A percentile compares a stretch with the other conserved stretches of the same genome.
These are phyloP conservation scores for Solen grandis DNA, from an alignment of 1,140 invertebrate species.

Conservation along the genomic window DNA sequence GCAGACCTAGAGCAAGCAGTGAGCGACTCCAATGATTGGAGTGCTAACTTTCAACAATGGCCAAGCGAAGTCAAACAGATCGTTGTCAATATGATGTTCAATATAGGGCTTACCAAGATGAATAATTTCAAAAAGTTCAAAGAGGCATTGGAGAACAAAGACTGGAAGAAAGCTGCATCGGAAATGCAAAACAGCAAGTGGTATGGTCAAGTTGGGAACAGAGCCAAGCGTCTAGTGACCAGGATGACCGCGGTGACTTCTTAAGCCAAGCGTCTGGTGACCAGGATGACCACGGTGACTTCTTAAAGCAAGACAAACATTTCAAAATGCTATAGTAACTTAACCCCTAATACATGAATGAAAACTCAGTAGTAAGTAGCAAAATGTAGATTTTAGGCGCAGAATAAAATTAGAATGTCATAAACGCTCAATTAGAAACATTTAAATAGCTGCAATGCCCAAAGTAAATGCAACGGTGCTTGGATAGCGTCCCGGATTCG, in stretches of 20 bases:
- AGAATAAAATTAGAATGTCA: too few species aligned
- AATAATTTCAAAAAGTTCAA: constrained; percentile 4
- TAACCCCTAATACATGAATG: too few species aligned
- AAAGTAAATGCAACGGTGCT: too few species aligned
- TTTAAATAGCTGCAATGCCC: too few species aligned
- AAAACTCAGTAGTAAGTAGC: too few species aligned
- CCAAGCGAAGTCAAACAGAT: constrained; percentile 12
- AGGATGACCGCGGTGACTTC: constrained; percentile 18
- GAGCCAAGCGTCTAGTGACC: neutral
- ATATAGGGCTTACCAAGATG: constrained; percentile 10
- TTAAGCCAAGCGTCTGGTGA: neutral
- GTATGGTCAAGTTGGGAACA: constrained; percentile 9
- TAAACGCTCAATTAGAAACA: too few species aligned
- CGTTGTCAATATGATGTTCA: constrained; percentile 25
- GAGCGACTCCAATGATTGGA: neutral
- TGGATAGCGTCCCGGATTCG: too few species aligned
- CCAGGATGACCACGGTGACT: constrained; percentile 7
- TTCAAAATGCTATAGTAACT: too few species aligned
- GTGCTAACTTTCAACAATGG: neutral
- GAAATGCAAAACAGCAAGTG: constrained; percentile 31
- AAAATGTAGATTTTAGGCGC: too few species aligned
- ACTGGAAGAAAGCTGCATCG: constrained; percentile 22
- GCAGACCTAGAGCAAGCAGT: constrained; percentile 13
- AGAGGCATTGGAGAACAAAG: neutral
- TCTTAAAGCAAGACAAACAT: too few species aligned